These are phyloP conservation scores for Sebastes iracundus DNA, from an alignment of 2,797 vertebrate genomes.

Conservation along the genomic window DNA sequence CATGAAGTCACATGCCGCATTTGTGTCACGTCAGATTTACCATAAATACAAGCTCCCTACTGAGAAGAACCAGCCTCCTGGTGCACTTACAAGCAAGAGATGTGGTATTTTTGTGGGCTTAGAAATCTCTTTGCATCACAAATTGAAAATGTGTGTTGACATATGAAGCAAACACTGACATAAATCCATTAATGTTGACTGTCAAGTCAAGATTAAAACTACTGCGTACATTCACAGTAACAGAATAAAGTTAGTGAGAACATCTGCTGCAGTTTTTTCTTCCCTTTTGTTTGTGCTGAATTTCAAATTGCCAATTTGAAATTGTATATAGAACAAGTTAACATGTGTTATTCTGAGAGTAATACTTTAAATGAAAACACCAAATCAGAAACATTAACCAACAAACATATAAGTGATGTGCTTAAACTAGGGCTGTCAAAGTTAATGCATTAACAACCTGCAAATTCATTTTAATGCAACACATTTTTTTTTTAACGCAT, in stretches of 20 bases:
- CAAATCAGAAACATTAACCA: neutral
- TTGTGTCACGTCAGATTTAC: constrained; percentile 37
- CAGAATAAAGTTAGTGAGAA: neutral
- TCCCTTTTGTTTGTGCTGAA: neutral
- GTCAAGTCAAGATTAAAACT: neutral
- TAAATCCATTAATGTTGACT: constrained; percentile 6
- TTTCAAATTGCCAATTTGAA: neutral
- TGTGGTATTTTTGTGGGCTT: neutral
- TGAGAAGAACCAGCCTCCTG: constrained; percentile 25
- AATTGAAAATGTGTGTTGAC: constrained; percentile 6
- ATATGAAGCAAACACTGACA: neutral
- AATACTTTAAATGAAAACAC: neutral
- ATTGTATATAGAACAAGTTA: neutral
- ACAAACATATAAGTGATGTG: neutral
- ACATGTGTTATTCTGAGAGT: neutral
- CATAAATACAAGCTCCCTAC: constrained; percentile 24
- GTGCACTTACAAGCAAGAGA: constrained; percentile 1
- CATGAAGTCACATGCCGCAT: constrained; percentile 7
- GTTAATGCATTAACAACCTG: no score
- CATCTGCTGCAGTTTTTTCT: neutral
- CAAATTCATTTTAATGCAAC: no score
- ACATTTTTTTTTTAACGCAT: no score
- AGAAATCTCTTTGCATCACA: neutral
- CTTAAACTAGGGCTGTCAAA: no score
- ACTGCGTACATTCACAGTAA: neutral